Evolutionary conservation across 2,797 vertebrate genomes (phyloP).

Genomic region (Chaenodraco wilsoni): DNA sequence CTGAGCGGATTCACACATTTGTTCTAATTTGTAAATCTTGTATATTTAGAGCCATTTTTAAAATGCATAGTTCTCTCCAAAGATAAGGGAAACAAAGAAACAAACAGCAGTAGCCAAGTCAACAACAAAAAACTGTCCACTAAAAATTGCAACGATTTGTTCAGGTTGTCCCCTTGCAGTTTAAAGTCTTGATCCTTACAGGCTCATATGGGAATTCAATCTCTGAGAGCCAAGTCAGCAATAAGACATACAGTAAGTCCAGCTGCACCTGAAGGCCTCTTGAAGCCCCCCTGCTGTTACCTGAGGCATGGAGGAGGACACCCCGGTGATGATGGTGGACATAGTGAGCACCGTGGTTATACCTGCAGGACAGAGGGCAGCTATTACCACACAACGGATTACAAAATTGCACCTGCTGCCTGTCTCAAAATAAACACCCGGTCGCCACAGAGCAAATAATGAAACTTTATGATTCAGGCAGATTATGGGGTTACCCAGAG

Average conservation of each 20-base stretch:
- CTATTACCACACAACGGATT: too few species aligned
- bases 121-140: too few species aligned
- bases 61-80: too few species aligned
- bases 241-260: background rate
- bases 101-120: too few species aligned
- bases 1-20: too few species aligned
- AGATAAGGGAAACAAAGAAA: too few species aligned
- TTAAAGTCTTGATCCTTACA: background rate
- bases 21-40: too few species aligned
- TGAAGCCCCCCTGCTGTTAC: conserved; percentile 70
- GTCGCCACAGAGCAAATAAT: background rate
- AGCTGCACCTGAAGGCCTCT: background rate
- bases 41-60: too few species aligned
- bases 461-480: background rate
- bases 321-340: conserved; percentile 92
- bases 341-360: conserved; percentile 92
- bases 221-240: background rate
- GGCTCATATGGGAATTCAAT: background rate
- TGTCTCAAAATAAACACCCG: background rate
- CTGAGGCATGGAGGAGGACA: conserved; percentile 92
- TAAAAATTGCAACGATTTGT: too few species aligned
- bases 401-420: background rate
- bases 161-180: background rate
- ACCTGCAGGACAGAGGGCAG: conserved; percentile 69
- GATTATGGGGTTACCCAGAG: conserved; percentile 84